Evolutionary conservation across 2,888 invertebrate genomes (phyloP).

Genomic region (Tenthredo distinguenda): DNA sequence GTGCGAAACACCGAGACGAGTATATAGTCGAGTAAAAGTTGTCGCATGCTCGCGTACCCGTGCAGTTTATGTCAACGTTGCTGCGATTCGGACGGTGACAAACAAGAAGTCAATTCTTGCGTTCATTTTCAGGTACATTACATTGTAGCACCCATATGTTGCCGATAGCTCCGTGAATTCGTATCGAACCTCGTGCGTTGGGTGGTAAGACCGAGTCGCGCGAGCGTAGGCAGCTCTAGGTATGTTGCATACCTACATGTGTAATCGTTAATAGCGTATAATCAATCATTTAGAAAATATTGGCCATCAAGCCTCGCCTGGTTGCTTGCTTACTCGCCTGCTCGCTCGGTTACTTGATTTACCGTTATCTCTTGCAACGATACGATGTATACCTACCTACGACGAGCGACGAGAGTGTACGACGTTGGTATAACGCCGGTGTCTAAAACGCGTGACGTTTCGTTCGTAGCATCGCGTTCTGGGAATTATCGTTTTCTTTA

Average conservation of each 20-base stretch:
- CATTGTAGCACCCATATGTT: no score
- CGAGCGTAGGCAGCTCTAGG: background rate
- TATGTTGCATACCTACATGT: background rate
- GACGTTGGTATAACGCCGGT: background rate
- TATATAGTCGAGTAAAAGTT: background rate
- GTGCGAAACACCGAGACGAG: background rate
- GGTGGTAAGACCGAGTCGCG: background rate
- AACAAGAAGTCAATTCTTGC: no score
- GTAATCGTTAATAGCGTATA: background rate
- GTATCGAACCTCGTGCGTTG: background rate
- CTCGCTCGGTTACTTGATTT: background rate
- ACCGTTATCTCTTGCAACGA: constrained; percentile 10
- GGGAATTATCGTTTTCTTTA: background rate
- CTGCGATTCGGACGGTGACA: no score
- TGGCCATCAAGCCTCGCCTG: background rate
- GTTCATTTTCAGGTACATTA: no score
- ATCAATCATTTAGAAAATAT: constrained; percentile 23
- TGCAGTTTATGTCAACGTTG: no score
- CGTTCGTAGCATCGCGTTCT: background rate
- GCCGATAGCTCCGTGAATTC: no score
- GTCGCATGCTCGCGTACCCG: no score
- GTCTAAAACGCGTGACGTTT: background rate
- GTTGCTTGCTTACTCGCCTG: background rate
- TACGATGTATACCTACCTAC: background rate
- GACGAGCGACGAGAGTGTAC: background rate